Percentiles rank a stretch among this genome's conserved stretches.
These are phyloP conservation scores for Zalophus californianus DNA, from an alignment of 2,797 vertebrate species.

Conservation along the genomic window DNA sequence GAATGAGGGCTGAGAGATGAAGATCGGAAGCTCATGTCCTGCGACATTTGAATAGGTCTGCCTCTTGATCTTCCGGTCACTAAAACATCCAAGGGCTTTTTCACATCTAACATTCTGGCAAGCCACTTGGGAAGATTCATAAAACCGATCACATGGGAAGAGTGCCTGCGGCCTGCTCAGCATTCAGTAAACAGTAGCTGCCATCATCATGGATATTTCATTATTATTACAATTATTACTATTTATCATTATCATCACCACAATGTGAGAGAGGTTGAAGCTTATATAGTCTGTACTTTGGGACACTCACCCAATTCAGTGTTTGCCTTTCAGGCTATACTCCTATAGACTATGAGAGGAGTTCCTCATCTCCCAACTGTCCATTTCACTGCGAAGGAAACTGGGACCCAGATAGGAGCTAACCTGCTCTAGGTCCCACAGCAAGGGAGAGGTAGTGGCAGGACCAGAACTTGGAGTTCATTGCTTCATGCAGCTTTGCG, in stretches of 20 bases:
- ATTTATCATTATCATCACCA: neutral
- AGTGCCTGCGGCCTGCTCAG: neutral
- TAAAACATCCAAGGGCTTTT: neutral
- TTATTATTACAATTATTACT: constrained; percentile 1
- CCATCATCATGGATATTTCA: neutral
- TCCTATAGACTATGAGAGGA: neutral
- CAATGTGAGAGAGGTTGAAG: neutral
- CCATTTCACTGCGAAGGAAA: neutral
- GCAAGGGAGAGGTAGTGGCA: neutral
- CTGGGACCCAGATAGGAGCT: neutral
- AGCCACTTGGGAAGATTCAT: neutral
- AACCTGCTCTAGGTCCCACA: neutral
- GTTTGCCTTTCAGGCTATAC: neutral
- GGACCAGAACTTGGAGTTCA: neutral
- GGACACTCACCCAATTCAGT: neutral
- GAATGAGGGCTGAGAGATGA: neutral
- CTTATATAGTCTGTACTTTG: neutral
- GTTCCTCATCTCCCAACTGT: neutral
- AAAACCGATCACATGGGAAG: neutral
- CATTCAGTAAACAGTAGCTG: neutral
- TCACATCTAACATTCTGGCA: neutral
- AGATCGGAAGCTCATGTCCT: neutral
- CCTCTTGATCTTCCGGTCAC: neutral
- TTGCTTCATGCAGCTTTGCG: neutral
- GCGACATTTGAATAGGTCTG: neutral